phyloP scores from a whole-genome alignment of 1,140 invertebrate genomes.

The Chironomus striatipennis region DNA sequence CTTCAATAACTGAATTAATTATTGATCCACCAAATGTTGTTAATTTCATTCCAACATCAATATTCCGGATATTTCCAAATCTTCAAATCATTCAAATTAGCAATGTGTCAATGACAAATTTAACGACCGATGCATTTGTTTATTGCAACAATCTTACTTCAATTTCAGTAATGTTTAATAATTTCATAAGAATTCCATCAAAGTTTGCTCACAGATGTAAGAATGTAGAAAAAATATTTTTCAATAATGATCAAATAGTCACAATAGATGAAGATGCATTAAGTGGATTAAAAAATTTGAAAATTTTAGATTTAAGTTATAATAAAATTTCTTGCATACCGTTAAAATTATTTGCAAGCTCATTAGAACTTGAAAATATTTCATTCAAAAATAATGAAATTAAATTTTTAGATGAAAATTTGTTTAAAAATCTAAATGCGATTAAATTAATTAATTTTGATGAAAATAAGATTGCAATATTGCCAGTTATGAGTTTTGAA shows the following conservation, averaged over 20 bases:
- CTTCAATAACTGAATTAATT: not conserved
- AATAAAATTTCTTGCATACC: not conserved
- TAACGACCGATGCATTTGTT: too few species aligned
- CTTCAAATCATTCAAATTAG: not conserved
- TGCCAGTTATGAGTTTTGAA: not conserved
- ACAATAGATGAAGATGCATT: not conserved
- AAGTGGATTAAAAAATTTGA: not conserved
- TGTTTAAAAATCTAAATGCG: not conserved
- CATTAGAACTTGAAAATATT: not conserved
- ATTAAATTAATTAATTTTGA: not conserved
- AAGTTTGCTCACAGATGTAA: too few species aligned
- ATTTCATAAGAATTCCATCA: too few species aligned
- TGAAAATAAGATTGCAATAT: not conserved
- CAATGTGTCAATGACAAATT: not conserved
- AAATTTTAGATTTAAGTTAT: not conserved
- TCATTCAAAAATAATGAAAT: not conserved
- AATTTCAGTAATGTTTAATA: too few species aligned
- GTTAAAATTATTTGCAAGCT: not conserved
- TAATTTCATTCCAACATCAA: not conserved
- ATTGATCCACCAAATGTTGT: not conserved
- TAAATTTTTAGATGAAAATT: not conserved
- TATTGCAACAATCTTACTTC: too few species aligned
- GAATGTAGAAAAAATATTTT: too few species aligned
- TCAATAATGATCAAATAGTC: not conserved
- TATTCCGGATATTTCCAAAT: not conserved